Base-by-base conservation (phyloP, 2,888 invertebrate genomes). In the Patella pellucida region DNA sequence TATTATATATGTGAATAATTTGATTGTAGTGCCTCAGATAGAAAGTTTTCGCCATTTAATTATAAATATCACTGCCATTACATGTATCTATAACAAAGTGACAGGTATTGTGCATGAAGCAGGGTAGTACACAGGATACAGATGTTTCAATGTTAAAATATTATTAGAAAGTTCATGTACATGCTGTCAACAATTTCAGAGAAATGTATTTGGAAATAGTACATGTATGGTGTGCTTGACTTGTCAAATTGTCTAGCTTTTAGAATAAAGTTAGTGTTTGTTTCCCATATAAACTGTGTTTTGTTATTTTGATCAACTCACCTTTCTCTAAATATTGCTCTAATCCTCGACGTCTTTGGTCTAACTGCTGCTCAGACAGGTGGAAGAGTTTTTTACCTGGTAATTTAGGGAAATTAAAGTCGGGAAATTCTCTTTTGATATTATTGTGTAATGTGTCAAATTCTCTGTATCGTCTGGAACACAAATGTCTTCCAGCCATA, bases 311-410 rank as follows among this genome's bases (percentile, higher is more conserved):
- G 27, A 27, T 69, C 12, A 14, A 72, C 79, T 71, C 76, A 92
- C 92, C 90, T 93, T 98, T 97, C 92, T 99, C 99, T 90, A 99
- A 93, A 93, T 99, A 99, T 92, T 97, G 97, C 91, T 99, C 99
- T 69, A 99, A 93, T 1, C 98, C 98, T 83, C 99, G 93, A 80
- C 99, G 93, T 78, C 99, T 93, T 0, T 96, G 95, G 91, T 99
- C 99, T 79, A 99, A 92, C 90, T 99, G 99, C 90, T 99, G 99
- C 88, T 99, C 99, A 90, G 96, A 97, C 86, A 99, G 89, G 78
- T 87, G 85, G 91, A 99, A 99, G 75, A 98, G 97, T 97, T 99
- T 99, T 92, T 99, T 99, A 77, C 98, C 97, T 0, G 99, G 99
- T 85, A 99, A 92, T 92, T 98, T 98, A 0, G 99, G 99, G 91